These are phyloP conservation scores for Scaptomyza hsui DNA, from an alignment of 1,140 invertebrate genomes.

Conservation along the genomic window DNA sequence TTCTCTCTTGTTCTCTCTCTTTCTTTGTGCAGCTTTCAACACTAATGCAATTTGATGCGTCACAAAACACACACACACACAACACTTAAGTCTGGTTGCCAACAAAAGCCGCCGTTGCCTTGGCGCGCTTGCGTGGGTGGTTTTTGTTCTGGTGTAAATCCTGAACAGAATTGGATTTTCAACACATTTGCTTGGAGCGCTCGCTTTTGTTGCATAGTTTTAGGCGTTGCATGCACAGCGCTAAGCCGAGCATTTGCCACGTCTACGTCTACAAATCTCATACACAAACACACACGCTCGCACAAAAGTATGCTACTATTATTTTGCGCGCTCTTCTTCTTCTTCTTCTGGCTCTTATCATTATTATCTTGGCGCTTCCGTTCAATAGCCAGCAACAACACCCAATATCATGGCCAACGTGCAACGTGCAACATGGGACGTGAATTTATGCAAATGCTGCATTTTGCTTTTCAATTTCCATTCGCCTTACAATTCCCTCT, in stretches of 20 bases:
- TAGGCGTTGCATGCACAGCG: slow-evolving; percentile 58
- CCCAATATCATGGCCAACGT: not conserved
- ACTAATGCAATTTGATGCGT: slow-evolving; percentile 79
- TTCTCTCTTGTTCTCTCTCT: slow-evolving; percentile 27
- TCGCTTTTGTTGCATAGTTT: slow-evolving; percentile 64
- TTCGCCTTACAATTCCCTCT: slow-evolving; percentile 4
- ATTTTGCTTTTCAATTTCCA: slow-evolving; percentile 75
- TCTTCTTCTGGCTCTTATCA: slow-evolving; percentile 43
- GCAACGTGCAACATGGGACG: slow-evolving; percentile 15
- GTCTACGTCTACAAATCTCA: slow-evolving; percentile 10
- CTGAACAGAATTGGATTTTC: slow-evolving; percentile 70
- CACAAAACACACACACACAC: slow-evolving; percentile 44
- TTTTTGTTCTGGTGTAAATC: slow-evolving; percentile 46
- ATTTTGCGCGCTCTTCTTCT: slow-evolving; percentile 25
- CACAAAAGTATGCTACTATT: slow-evolving; percentile 59
- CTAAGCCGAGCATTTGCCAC: slow-evolving; percentile 44
- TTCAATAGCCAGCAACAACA: slow-evolving; percentile 55
- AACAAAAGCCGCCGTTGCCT: slow-evolving; percentile 38
- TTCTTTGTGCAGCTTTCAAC: slow-evolving; percentile 62
- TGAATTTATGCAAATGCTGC: slow-evolving; percentile 74
- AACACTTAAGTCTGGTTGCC: slow-evolving; percentile 29
- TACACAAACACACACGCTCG: slow-evolving; percentile 22
- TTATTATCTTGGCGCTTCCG: slow-evolving; percentile 66
- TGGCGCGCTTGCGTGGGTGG: slow-evolving; percentile 27
- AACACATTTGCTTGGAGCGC: slow-evolving; percentile 57